A percentile compares a stretch with the other conserved stretches of the same genome.
These are phyloP conservation scores for Himalopsyche kuldschensis DNA, from an alignment of 2,888 invertebrate genomes.

Conservation along the genomic window DNA sequence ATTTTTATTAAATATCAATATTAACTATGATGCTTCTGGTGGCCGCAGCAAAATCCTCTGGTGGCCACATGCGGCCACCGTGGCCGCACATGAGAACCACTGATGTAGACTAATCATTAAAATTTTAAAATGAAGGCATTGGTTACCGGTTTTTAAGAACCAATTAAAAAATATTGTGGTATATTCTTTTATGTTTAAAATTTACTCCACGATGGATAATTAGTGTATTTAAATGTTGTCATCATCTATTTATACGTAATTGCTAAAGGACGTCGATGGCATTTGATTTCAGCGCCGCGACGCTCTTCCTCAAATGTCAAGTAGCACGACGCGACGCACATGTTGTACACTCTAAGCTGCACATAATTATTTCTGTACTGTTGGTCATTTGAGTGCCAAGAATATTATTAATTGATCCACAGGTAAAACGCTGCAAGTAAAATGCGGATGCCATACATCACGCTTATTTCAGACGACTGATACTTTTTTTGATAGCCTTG, in stretches of 20 bases:
- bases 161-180: too few species aligned
- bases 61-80: too few species aligned
- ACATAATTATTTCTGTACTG: background rate
- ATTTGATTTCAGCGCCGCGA: background rate
- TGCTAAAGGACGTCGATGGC: background rate
- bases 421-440: background rate
- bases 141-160: too few species aligned
- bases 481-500: background rate
- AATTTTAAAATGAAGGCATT: too few species aligned
- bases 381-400: background rate
- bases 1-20: too few species aligned
- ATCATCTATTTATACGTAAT: background rate
- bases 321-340: background rate
- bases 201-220: too few species aligned
- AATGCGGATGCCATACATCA: background rate
- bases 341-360: background rate
- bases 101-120: too few species aligned
- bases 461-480: background rate
- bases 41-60: too few species aligned
- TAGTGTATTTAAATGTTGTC: background rate
- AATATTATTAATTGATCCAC: background rate
- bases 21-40: too few species aligned
- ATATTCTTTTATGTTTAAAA: too few species aligned
- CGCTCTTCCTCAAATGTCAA: background rate
- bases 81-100: too few species aligned